A percentile compares a stretch with the other conserved stretches of the same genome.
phyloP scores from a whole-genome alignment of 2,888 invertebrate genomes.

The Mactromeris polynyma region DNA sequence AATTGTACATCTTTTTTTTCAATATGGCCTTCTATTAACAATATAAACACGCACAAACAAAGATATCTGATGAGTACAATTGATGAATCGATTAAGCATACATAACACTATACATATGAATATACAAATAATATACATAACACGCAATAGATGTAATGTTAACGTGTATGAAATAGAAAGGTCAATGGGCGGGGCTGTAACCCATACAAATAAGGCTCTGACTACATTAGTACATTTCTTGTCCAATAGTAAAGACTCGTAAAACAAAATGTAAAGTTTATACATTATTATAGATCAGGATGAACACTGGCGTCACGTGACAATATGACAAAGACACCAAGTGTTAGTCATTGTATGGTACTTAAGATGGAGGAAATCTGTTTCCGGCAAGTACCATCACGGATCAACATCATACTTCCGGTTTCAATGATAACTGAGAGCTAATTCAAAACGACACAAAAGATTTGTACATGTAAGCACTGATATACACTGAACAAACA shows the following conservation, averaged over 20 bases:
- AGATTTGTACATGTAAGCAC: constrained; percentile 11
- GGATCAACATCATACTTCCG: constrained; percentile 40
- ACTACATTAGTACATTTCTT: too few species aligned
- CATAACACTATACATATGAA: too few species aligned
- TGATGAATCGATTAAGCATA: too few species aligned
- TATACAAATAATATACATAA: too few species aligned
- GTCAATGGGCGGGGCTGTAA: background rate
- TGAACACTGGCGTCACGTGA: background rate
- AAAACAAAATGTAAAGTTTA: too few species aligned
- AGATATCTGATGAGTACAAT: too few species aligned
- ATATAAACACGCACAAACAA: too few species aligned
- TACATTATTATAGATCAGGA: background rate
- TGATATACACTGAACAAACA: background rate
- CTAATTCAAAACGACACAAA: constrained; percentile 1
- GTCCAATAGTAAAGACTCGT: too few species aligned
- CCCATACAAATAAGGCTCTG: background rate
- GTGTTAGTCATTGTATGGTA: constrained; percentile 30
- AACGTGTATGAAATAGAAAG: too few species aligned
- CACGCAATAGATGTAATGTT: too few species aligned
- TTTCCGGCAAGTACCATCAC: constrained; percentile 31
- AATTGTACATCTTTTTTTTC: too few species aligned
- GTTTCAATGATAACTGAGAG: constrained; percentile 24
- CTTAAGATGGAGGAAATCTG: constrained; percentile 33
- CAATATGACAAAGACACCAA: constrained; percentile 11
- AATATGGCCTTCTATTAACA: too few species aligned